phyloP scores from a whole-genome alignment of 2,113 vertebrate species.

The Furnarius figulus region DNA sequence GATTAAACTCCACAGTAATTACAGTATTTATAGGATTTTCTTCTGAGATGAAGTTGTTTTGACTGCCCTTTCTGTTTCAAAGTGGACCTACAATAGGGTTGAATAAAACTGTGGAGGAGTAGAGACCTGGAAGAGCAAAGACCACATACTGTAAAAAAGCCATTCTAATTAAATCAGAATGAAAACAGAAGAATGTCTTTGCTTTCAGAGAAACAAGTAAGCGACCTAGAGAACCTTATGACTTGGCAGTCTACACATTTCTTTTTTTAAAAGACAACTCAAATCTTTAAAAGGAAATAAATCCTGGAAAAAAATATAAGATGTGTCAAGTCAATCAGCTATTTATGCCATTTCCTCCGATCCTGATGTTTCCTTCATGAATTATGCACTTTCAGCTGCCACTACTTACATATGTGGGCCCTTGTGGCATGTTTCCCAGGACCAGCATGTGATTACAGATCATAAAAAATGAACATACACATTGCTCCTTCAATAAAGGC shows the following conservation, averaged over 20 bases:
- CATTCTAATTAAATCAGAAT: slow-evolving; percentile 61
- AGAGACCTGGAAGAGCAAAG: slow-evolving; percentile 53
- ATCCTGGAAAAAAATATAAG: slow-evolving; percentile 40
- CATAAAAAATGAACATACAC: slow-evolving; percentile 59
- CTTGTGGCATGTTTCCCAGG: slow-evolving; percentile 54
- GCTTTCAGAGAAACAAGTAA: slow-evolving; percentile 47
- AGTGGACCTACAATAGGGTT: slow-evolving; percentile 4
- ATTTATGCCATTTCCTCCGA: slow-evolving; percentile 48
- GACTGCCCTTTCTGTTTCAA: slow-evolving; percentile 43
- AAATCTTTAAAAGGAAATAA: slow-evolving; percentile 57
- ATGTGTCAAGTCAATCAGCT: slow-evolving; percentile 54
- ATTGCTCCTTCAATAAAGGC: slow-evolving; percentile 20
- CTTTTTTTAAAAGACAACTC: slow-evolving; percentile 5
- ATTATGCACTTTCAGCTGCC: slow-evolving; percentile 65
- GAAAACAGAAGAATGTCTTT: slow-evolving; percentile 46
- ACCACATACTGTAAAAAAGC: slow-evolving; percentile 53
- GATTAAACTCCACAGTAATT: slow-evolving; percentile 47
- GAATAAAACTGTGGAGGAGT: slow-evolving; percentile 35
- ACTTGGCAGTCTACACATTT: slow-evolving; percentile 39
- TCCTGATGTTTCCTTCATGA: slow-evolving; percentile 69
- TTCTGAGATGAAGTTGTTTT: slow-evolving; percentile 55
- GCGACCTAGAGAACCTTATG: not conserved
- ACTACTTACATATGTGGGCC: slow-evolving; percentile 53
- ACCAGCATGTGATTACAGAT: slow-evolving; percentile 49
- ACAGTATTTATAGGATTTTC: slow-evolving; percentile 58